Evolutionary conservation across 2,113 vertebrate genomes (phyloP), one percentile per base, ranked within the genome.

Genomic region (Corythoichthys haematopterus): DNA sequence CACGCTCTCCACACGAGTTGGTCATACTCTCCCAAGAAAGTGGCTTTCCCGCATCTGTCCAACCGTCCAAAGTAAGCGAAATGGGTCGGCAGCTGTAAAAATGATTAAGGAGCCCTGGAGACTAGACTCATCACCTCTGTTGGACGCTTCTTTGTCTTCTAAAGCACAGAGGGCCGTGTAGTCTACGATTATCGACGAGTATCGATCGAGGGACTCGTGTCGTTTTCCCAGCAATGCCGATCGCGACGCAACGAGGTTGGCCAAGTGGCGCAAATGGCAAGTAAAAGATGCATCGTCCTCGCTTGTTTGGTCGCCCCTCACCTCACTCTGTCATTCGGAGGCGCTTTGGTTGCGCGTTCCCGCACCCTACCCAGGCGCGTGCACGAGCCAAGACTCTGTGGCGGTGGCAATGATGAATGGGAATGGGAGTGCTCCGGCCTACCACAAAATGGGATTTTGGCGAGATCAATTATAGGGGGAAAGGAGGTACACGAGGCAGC

Each of bases 381-480:
- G 28, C 84, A n/a, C 67, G 74, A 37, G 35, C 63, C 80, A 77
- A 78, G 79, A 81, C 76, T 66, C 75, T 71, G 79, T 72, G 78
- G 74, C 72, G 55, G 80, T 86, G 85, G 78, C 72, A 28, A 28
- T 28, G 9, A 43, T 43, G 40, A 57, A 74, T 70, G 79, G 76
- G 68, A 57, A 82, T 85, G 85, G 80, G 88, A 87, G 84, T 85
- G 83, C 1, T 6, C 33, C 33, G 20, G 2, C 52, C 28, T 82
- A 80, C 77, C 76, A 84, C 84, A 84, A 43, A 43, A 82, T 80
- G 20, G 20, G 58, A 85, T 77, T 81, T 11, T 1, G 58, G 85
- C 78, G 78, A 87, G 86, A 28, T 87, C 82, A 89, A 88, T 89
- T 77, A 89, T 87, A 74, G 69, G 68, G n/a, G 33, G 14, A 15